Evolutionary conservation across 2,113 vertebrate genomes (phyloP).

Genomic region (Paradoxurus hermaphroditus): DNA sequence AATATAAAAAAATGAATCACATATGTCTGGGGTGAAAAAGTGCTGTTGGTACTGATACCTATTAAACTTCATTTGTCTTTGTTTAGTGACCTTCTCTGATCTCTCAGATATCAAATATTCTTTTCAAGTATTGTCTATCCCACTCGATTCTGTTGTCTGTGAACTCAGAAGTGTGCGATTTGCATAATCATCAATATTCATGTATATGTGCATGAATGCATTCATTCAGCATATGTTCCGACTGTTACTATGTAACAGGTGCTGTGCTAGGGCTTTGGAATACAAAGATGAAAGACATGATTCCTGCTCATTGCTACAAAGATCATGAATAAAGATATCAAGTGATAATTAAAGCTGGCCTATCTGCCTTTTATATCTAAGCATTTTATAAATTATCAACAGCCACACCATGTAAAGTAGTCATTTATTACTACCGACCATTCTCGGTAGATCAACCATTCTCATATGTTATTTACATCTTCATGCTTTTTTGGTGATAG

Average conservation of each 20-base stretch:
- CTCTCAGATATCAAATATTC: not conserved
- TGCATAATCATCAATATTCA: not conserved
- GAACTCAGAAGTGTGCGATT: not conserved
- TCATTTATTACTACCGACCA: slow-evolving; percentile 6
- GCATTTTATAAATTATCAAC: slow-evolving; percentile 1
- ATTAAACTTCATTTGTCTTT: slow-evolving; percentile 18
- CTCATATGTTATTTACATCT: not conserved
- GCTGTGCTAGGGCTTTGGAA: slow-evolving; percentile 6
- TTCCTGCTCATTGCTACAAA: not conserved
- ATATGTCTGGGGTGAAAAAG: not conserved
- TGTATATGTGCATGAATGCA: not conserved
- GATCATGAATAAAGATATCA: not conserved
- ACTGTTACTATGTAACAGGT: not conserved
- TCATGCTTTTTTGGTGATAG: not conserved
- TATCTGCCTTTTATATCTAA: not conserved
- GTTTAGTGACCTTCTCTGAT: not conserved
- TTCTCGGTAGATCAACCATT: not conserved
- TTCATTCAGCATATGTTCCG: not conserved
- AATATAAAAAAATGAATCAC: not conserved
- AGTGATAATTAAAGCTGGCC: not conserved
- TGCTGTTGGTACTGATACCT: not conserved
- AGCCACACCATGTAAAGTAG: not conserved
- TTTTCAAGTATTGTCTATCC: not conserved
- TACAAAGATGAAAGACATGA: not conserved
- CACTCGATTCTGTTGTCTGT: slow-evolving; percentile 9